Percentiles rank a stretch among this genome's conserved stretches.
Evolutionary conservation across 2,888 invertebrate species (phyloP).

Genomic region (Nephrotoma appendiculata): DNA sequence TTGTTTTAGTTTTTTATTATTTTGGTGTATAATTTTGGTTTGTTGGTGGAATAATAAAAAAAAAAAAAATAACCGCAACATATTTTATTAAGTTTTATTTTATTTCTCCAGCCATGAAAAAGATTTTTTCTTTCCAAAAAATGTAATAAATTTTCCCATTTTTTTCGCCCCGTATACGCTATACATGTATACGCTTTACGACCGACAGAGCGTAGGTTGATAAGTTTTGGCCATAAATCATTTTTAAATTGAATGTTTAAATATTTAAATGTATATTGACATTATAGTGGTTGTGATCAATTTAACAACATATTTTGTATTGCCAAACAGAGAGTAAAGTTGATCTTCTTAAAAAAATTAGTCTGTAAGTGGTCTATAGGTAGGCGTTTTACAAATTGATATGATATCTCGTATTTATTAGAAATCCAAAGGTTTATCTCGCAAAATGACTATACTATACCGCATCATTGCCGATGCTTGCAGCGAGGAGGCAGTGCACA

Average conservation of each 20-base stretch:
- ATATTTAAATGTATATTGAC: not conserved
- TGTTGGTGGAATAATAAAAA: not conserved
- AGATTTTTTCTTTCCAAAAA: not conserved
- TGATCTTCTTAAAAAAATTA: no score
- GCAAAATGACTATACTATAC: no score
- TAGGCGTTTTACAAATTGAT: no score
- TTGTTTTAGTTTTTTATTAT: not conserved
- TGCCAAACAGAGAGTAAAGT: no score
- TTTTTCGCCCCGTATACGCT: not conserved
- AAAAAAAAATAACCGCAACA: not conserved
- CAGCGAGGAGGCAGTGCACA: no score
- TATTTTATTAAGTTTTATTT: not conserved
- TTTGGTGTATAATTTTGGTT: not conserved
- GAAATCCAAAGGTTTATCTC: no score
- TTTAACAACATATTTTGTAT: no score
- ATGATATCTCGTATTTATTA: no score
- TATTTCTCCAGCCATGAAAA: not conserved
- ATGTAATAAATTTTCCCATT: not conserved
- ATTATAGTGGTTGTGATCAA: not conserved
- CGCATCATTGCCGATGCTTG: no score
- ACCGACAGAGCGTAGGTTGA: not conserved
- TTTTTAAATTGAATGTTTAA: not conserved
- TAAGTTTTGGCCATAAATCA: not conserved
- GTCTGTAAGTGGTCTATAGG: no score
- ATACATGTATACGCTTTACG: not conserved